These are phyloP conservation scores for Drosophila glabriapex DNA, from an alignment of 2,888 invertebrate species.

Conservation along the genomic window DNA sequence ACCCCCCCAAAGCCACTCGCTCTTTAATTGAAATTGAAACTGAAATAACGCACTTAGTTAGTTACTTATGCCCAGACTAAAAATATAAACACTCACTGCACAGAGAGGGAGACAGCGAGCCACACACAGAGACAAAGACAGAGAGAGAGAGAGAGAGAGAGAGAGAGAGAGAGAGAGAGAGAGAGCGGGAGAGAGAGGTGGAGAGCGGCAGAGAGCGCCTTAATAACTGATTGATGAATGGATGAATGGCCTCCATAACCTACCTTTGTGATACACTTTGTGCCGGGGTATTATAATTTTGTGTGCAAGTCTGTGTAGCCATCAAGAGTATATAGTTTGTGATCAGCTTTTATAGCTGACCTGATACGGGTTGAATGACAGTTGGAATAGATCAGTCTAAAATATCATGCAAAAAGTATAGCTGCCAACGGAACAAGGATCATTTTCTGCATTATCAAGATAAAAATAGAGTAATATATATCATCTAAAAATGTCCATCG, in stretches of 20 bases:
- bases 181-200: neutral
- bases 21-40: slow-evolving; percentile 75
- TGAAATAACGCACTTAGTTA: slow-evolving; percentile 70
- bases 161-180: neutral
- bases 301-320: neutral
- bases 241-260: neutral
- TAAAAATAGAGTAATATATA: neutral
- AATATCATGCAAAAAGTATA: neutral
- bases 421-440: neutral
- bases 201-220: slow-evolving; percentile 5
- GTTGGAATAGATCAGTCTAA: neutral
- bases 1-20: neutral
- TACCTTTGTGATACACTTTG: slow-evolving; percentile 2
- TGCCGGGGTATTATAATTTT: no score
- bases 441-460: neutral
- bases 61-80: slow-evolving; percentile 66
- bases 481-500: neutral
- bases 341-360: neutral
- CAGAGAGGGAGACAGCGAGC: neutral
- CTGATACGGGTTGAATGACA: neutral
- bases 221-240: slow-evolving; percentile 39
- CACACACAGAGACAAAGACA: no score
- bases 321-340: neutral
- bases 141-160: neutral
- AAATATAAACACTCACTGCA: slow-evolving; percentile 49